Percentiles rank a stretch among this genome's conserved stretches.
Evolutionary conservation across 64 coral and sea anemone genomes (phyloP).

Genomic region (Porites australiensis): DNA sequence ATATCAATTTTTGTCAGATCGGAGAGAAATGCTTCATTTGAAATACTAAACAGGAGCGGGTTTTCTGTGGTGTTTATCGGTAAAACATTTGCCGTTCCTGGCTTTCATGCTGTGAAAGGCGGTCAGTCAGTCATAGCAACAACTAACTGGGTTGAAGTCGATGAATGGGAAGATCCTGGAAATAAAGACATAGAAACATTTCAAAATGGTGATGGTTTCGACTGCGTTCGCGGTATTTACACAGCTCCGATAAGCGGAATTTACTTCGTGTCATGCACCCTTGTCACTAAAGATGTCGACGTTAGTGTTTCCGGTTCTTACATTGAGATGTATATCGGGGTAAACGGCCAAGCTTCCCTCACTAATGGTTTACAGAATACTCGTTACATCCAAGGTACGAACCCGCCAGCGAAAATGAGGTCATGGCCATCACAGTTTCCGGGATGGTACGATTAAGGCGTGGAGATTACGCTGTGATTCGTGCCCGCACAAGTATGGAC

Average conservation of each 20-base stretch:
- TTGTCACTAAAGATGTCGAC: conserved; percentile 41
- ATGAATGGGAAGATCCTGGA: conserved; percentile 42
- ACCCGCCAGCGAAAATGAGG: not conserved
- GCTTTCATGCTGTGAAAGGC: conserved; percentile 59
- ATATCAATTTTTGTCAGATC: conserved; percentile 60
- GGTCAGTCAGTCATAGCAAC: conserved; percentile 23
- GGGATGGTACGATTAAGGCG: conserved; percentile 49
- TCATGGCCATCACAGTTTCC: conserved; percentile 58
- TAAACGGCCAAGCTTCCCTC: conserved; percentile 17
- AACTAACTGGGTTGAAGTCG: conserved; percentile 54
- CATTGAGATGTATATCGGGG: conserved; percentile 64
- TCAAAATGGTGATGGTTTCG: conserved; percentile 51
- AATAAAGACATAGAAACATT: conserved; percentile 1
- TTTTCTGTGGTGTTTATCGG: conserved; percentile 69
- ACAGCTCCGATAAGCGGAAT: conserved; percentile 53
- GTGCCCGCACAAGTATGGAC: conserved; percentile 35
- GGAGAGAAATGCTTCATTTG: not conserved
- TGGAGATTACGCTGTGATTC: conserved; percentile 65
- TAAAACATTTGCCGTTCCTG: conserved; percentile 49
- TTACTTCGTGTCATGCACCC: conserved; percentile 55
- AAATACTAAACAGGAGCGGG: conserved; percentile 42
- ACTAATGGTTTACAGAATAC: conserved; percentile 75
- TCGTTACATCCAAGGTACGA: conserved; percentile 43
- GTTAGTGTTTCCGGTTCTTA: conserved; percentile 21
- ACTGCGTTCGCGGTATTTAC: conserved; percentile 52